Evolutionary conservation across 2,888 invertebrate species (phyloP).

Genomic region (Ctena decussata): DNA sequence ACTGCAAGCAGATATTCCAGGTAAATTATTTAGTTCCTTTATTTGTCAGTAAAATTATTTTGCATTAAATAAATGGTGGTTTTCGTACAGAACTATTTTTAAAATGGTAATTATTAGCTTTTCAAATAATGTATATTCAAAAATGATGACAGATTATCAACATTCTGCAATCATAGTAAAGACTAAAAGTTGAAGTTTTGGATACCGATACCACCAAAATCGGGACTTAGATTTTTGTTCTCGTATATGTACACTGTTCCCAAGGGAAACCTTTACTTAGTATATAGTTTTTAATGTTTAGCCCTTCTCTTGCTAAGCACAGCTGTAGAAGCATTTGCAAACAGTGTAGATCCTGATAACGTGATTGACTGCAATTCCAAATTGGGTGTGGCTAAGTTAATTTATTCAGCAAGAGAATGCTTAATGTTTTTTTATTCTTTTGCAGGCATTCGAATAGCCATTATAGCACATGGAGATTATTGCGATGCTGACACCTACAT

Average conservation of each 20-base stretch:
- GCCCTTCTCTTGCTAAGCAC: background rate
- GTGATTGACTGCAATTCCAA: no score
- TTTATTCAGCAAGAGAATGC: background rate
- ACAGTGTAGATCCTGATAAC: no score
- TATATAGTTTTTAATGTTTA: background rate
- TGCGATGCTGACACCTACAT: slow-evolving; percentile 78
- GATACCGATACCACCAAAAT: no score
- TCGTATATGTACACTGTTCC: no score
- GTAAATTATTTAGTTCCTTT: slow-evolving; percentile 23
- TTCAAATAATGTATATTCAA: background rate
- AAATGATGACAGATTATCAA: no score
- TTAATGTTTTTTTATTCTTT: slow-evolving; percentile 9
- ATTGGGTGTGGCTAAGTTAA: no score
- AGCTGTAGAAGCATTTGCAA: no score
- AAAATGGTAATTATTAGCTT: background rate
- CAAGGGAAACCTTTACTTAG: background rate
- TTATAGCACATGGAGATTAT: slow-evolving; percentile 84
- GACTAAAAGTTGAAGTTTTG: no score
- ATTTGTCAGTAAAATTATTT: background rate
- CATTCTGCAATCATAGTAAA: no score
- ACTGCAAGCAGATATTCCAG: slow-evolving; percentile 79
- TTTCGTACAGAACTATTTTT: background rate
- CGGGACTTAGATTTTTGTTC: no score
- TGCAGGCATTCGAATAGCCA: slow-evolving; percentile 75
- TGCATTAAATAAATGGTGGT: background rate